Evolutionary conservation across 2,797 vertebrate species (phyloP).

Genomic region (Cynopterus sphinx): DNA sequence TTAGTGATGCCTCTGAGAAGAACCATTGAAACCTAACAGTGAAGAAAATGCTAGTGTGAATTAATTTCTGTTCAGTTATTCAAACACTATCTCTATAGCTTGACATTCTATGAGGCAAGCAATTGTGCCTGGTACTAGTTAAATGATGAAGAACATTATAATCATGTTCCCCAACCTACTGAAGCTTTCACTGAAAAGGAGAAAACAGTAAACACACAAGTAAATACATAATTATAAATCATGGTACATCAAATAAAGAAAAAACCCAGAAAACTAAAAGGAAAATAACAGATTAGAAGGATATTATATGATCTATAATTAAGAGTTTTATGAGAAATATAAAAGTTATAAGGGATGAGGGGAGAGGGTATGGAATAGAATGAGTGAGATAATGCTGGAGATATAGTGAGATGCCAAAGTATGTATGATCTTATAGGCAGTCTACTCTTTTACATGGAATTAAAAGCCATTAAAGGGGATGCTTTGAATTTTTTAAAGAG

Average conservation of each 20-base stretch:
- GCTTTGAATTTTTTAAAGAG: not conserved
- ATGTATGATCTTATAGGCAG: not conserved
- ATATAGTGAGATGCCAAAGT: not conserved
- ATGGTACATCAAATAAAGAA: constrained; percentile 16
- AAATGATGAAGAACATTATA: not conserved
- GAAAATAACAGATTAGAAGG: constrained; percentile 1
- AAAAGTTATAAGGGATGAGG: not conserved
- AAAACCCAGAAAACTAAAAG: constrained; percentile 20
- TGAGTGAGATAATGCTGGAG: not conserved
- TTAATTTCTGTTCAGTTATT: constrained; percentile 30
- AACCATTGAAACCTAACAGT: not conserved
- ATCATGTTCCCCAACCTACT: not conserved
- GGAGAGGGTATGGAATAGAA: not conserved
- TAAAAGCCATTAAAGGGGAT: not conserved
- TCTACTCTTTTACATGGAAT: not conserved
- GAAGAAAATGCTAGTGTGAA: not conserved
- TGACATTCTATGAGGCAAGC: not conserved
- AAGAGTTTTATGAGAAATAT: not conserved
- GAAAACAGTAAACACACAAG: not conserved
- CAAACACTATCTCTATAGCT: not conserved
- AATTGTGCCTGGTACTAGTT: not conserved
- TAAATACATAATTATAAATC: not conserved
- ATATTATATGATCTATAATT: not conserved
- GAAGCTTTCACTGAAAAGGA: not conserved
- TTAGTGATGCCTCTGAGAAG: not conserved